Percentiles rank a stretch among this genome's conserved stretches.
These are phyloP conservation scores for Rhopalosiphum maidis DNA, from an alignment of 1,140 invertebrate genomes.

Conservation along the genomic window DNA sequence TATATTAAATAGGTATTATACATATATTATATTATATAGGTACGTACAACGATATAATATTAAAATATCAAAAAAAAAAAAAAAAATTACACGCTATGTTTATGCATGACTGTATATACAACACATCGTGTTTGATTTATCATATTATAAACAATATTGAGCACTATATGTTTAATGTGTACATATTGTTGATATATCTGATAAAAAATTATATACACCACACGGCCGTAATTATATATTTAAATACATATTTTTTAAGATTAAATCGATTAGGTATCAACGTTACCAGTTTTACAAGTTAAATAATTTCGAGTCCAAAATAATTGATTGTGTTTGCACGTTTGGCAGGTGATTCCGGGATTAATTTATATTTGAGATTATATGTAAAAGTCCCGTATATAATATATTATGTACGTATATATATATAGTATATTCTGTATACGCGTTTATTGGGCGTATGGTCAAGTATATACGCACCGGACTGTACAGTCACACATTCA, in stretches of 20 bases:
- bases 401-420: neutral
- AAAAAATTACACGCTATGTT: neutral
- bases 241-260: neutral
- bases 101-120: neutral
- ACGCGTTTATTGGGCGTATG: neutral
- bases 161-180: neutral
- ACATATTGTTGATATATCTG: neutral
- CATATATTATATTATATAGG: neutral
- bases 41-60: neutral
- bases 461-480: neutral
- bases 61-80: neutral
- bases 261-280: neutral
- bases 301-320: neutral
- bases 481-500: neutral
- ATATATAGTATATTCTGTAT: neutral
- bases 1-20: neutral
- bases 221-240: slow-evolving; percentile 12
- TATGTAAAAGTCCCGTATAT: neutral
- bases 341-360: neutral
- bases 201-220: neutral
- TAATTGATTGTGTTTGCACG: slow-evolving; percentile 15
- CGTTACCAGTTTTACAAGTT: slow-evolving; percentile 22
- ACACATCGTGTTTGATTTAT: neutral
- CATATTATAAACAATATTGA: slow-evolving; percentile 3
- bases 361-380: neutral